A percentile compares a stretch with the other conserved stretches of the same genome.
Evolutionary conservation across 2,797 vertebrate genomes (phyloP).

Genomic region (Alosa sapidissima): DNA sequence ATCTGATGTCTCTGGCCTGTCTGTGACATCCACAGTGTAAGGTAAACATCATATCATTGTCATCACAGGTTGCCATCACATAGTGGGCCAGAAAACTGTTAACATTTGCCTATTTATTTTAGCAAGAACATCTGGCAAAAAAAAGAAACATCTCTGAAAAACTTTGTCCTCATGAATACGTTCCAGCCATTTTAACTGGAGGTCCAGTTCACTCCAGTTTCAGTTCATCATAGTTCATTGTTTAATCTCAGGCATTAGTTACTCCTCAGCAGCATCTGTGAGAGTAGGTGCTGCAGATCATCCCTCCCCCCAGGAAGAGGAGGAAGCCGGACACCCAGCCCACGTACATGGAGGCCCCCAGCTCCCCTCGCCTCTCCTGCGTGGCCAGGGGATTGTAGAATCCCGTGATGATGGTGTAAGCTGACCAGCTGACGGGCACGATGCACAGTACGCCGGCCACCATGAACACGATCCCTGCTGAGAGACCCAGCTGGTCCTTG

Average conservation of each 20-base stretch:
- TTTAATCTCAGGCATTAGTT: neutral
- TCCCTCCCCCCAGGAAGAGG: conserved; percentile 70
- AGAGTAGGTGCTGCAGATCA: conserved; percentile 67
- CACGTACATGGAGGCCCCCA: conserved; percentile 75
- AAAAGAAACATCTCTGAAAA: too few relatives aligned
- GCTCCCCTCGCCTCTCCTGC: conserved; percentile 62
- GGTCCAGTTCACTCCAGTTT: neutral
- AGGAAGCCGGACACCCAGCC: conserved; percentile 73
- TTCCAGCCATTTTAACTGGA: neutral
- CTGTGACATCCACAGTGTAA: neutral
- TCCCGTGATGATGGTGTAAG: conserved; percentile 68
- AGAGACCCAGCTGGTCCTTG: conserved; percentile 65
- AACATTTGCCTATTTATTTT: neutral
- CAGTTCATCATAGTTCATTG: neutral
- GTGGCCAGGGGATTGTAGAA: conserved; percentile 67
- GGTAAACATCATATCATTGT: neutral
- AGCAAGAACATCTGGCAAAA: too few relatives aligned
- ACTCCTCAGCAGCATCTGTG: conserved; percentile 60
- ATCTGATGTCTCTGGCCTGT: neutral
- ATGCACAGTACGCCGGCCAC: conserved; percentile 68
- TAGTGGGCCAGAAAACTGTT: neutral
- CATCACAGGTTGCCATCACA: neutral
- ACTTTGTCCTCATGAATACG: neutral
- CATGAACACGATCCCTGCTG: conserved; percentile 68
- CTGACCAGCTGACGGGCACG: conserved; percentile 72